phyloP scores from a whole-genome alignment of 2,797 vertebrate species.

The Chelon labrosus region DNA sequence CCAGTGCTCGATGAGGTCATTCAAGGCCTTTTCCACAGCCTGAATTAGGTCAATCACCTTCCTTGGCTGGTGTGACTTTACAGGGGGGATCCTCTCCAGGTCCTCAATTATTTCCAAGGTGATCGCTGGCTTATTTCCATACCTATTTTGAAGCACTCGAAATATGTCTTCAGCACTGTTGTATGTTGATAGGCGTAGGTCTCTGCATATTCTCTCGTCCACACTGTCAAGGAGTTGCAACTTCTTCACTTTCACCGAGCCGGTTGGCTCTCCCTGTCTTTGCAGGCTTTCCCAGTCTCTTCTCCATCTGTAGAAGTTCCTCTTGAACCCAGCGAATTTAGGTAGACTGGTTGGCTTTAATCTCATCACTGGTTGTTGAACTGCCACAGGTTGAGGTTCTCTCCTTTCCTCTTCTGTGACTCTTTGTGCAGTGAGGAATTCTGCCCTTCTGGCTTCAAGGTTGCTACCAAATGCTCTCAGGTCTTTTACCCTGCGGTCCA shows the following conservation, averaged over 20 bases:
- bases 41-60: background rate
- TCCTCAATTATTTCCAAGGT: background rate
- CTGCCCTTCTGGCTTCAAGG: background rate
- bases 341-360: too few species aligned
- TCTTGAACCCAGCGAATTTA: background rate
- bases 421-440: too few species aligned
- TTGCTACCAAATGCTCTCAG: background rate
- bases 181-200: background rate
- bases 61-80: background rate
- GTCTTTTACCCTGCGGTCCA: too few species aligned
- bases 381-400: too few species aligned
- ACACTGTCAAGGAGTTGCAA: background rate
- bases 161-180: background rate
- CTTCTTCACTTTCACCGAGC: background rate
- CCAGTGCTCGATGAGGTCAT: background rate
- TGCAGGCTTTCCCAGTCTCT: slow-evolving; percentile 3
- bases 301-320: background rate
- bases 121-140: background rate
- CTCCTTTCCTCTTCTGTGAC: too few species aligned
- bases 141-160: background rate
- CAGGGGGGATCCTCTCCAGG: background rate
- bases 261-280: background rate
- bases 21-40: background rate
- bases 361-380: too few species aligned
- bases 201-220: background rate